These are phyloP conservation scores for Malacoctenus gilli DNA, from an alignment of 2,797 vertebrate species.

Conservation along the genomic window DNA sequence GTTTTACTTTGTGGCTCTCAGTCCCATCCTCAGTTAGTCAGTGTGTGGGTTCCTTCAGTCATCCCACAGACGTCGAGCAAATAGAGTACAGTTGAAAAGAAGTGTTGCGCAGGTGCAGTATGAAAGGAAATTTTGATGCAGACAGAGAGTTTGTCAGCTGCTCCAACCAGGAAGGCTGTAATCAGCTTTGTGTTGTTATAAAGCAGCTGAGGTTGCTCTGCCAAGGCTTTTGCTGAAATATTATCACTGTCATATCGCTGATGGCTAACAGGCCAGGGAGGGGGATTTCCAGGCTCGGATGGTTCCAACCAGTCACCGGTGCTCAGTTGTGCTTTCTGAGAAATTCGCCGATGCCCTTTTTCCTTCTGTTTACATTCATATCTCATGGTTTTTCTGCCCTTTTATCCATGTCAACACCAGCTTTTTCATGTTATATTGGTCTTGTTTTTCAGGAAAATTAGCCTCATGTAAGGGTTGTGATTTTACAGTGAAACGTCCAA, in stretches of 20 bases:
- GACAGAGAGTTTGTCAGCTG: slow-evolving; percentile 27
- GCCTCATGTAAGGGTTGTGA: too few relatives aligned
- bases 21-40: too few relatives aligned
- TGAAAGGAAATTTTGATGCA: slow-evolving; percentile 19
- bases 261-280: slow-evolving; percentile 28
- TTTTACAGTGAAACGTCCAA: too few relatives aligned
- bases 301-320: slow-evolving; percentile 20
- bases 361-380: not conserved
- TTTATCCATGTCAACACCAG: too few relatives aligned
- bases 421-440: too few relatives aligned
- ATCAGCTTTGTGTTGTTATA: slow-evolving; percentile 59
- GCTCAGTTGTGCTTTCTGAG: slow-evolving; percentile 15
- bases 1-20: too few relatives aligned
- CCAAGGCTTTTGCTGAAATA: slow-evolving; percentile 53
- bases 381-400: not conserved
- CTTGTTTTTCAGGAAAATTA: too few relatives aligned
- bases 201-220: slow-evolving; percentile 43
- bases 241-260: slow-evolving; percentile 52
- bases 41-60: too few relatives aligned
- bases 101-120: not conserved
- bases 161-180: slow-evolving; percentile 30
- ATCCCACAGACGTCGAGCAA: too few relatives aligned
- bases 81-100: not conserved
- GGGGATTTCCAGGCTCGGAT: slow-evolving; percentile 64
- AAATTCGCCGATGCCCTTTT: slow-evolving; percentile 8